Evolutionary conservation across 2,888 invertebrate genomes (phyloP), one percentile per base, ranked within the genome.

Genomic region (Papilio gigon): DNA sequence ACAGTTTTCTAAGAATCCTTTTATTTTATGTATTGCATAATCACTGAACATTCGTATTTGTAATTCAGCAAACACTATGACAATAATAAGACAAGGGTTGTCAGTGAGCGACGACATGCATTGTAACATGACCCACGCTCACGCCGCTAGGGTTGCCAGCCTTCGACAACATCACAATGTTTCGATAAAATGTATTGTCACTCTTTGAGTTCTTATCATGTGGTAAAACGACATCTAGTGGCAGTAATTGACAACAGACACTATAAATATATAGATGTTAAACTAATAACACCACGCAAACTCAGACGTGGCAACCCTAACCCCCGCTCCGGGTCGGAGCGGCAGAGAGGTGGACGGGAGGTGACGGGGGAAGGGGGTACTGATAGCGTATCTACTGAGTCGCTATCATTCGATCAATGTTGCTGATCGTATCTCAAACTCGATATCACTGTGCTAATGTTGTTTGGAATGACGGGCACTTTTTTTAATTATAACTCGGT

Each of bases 371-470:
- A 9, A 9, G 17, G 14, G 59, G 27, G 14, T 12, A 12, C 40
- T 8, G 68, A 65, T 59, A 60, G 40, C 53, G 40, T 65, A 65
- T 65, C 64, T 59, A 65, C 40, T 27, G 53, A 42, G 30, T 50
- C 47, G 20, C 25, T 68, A 68, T 68, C 68, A n/a, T 22, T 47
- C 37, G 37, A 68, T 68, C 68, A 63, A 64, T 64, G 68, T 27
- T 44, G 30, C 60, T 42, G 68, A 68, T 68, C 47, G 33, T 68
- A 68, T 68, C 64, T 12, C 33, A 37, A 63, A 68, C 68, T 47
- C 63, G 59, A 63, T 63, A 37, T 59, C 47, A 9, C 58, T 44
- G 27, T 4, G 59, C 50, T 67, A 67, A 66, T 58, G 27, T 42
- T 42, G 30, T 27, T 30, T 30, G 53, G n/a, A 30, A 53, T 53